Percentiles rank a stretch among this genome's conserved stretches.
phyloP scores from a whole-genome alignment of 2,797 vertebrate species.

The Lateolabrax maculatus region DNA sequence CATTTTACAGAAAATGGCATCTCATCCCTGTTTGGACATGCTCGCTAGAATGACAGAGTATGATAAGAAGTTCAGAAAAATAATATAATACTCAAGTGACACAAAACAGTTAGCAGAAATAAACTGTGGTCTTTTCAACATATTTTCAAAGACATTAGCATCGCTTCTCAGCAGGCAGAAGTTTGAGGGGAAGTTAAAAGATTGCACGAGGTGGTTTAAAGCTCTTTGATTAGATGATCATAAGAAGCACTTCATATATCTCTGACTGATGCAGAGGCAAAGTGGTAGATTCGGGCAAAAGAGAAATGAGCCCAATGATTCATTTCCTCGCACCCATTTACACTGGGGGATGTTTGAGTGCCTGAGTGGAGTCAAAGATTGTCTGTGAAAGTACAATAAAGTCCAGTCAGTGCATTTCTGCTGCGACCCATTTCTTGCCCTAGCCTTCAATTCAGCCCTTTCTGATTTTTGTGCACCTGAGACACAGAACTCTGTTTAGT shows the following conservation, averaged over 20 bases:
- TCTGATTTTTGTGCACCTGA: conserved; percentile 12
- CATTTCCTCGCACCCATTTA: conserved; percentile 51
- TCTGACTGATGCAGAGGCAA: conserved; percentile 40
- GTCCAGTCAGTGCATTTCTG: conserved; percentile 11
- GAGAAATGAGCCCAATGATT: conserved; percentile 62
- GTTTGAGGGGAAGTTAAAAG: conserved; percentile 30
- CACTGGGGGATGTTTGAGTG: conserved; percentile 24
- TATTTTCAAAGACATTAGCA: conserved; percentile 3
- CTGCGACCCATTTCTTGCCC: conserved; percentile 33
- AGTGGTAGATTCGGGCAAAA: conserved; percentile 31
- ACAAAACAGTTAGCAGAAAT: not conserved
- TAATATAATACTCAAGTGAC: not conserved
- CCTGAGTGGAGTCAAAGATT: conserved; percentile 39
- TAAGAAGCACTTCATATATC: conserved; percentile 41
- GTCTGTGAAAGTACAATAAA: conserved; percentile 33
- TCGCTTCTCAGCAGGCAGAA: conserved; percentile 8
- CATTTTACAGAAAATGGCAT: not conserved
- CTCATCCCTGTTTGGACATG: not conserved
- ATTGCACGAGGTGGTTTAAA: conserved; percentile 40
- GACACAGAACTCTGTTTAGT: not conserved
- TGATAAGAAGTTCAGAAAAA: not conserved
- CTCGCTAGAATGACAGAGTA: not conserved
- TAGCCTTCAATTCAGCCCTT: not conserved
- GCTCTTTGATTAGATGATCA: conserved; percentile 51
- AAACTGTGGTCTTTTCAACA: not conserved